Evolutionary conservation across 1,140 invertebrate genomes (phyloP).

Genomic region (Dendrolimus kikuchii): DNA sequence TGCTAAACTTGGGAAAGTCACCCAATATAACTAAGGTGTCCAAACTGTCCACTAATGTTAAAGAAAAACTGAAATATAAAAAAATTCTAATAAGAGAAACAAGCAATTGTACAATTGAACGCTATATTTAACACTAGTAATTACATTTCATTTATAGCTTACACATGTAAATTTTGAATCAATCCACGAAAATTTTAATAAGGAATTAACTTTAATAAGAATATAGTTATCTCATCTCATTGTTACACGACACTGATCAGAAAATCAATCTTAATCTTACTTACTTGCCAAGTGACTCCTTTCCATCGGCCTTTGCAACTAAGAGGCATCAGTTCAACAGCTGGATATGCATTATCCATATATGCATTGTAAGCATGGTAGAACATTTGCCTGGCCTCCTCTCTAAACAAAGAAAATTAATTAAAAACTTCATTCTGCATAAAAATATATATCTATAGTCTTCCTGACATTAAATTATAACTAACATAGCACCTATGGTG

Average conservation of each 20-base stretch:
- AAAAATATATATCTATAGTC: no score
- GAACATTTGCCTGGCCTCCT: constrained; percentile 95
- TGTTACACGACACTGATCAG: not conserved
- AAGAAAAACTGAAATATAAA: constrained; percentile 88
- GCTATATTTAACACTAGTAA: no score
- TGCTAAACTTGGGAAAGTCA: constrained; percentile 95
- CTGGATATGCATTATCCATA: constrained; percentile 98
- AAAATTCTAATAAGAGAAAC: not conserved
- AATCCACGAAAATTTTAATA: no score
- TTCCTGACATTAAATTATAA: no score
- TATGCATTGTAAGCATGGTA: constrained; percentile 98
- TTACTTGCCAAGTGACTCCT: constrained; percentile 96
- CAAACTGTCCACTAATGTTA: constrained; percentile 95
- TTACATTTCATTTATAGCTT: no score
- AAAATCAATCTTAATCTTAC: constrained; percentile 51
- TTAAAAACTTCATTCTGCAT: no score
- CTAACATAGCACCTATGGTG: no score
- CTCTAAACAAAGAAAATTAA: constrained; percentile 71
- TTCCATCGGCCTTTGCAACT: constrained; percentile 94
- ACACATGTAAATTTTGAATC: no score
- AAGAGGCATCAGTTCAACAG: constrained; percentile 98
- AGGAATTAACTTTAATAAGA: no score
- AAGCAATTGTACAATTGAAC: not conserved
- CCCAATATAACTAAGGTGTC: constrained; percentile 95
- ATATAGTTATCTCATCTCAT: not conserved